Percentiles rank a stretch among this genome's conserved stretches.
Evolutionary conservation across 2,888 invertebrate genomes (phyloP).

Genomic region (Drosophila lutescens): DNA sequence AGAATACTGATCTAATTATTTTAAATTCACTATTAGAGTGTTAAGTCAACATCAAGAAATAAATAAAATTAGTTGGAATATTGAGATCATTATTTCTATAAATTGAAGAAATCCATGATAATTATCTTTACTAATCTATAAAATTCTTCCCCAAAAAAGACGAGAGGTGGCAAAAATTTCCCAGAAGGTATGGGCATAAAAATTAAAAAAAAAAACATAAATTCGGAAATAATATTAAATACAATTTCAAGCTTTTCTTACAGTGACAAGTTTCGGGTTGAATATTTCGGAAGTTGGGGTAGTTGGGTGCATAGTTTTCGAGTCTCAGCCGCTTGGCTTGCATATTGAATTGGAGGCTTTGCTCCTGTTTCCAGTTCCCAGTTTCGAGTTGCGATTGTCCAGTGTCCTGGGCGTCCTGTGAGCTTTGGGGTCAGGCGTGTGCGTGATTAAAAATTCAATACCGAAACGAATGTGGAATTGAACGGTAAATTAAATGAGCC

Average conservation of each 20-base stretch:
- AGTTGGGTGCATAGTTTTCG: conserved; percentile 58
- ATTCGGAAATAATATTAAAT: too few relatives aligned
- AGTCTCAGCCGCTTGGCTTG: conserved; percentile 58
- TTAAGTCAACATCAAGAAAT: neutral
- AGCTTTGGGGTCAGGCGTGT: conserved; percentile 65
- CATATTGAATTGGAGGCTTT: conserved; percentile 61
- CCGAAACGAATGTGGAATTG: conserved; percentile 81
- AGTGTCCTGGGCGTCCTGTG: conserved; percentile 7
- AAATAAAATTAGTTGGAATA: too few relatives aligned
- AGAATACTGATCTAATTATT: too few relatives aligned
- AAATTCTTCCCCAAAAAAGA: too few relatives aligned
- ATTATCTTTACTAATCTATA: too few relatives aligned
- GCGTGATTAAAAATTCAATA: conserved; percentile 83
- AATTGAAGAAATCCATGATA: too few relatives aligned
- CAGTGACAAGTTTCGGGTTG: conserved; percentile 10
- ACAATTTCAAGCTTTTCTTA: neutral
- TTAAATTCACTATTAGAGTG: too few relatives aligned
- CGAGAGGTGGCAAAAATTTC: too few relatives aligned
- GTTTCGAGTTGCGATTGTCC: conserved; percentile 1
- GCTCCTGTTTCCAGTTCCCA: conserved; percentile 6
- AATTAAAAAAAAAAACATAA: too few relatives aligned
- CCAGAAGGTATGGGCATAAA: too few relatives aligned
- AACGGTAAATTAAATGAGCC: conserved; percentile 81
- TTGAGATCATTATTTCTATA: too few relatives aligned
- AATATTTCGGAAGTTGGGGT: conserved; percentile 32